Evolutionary conservation across 2,113 vertebrate genomes (phyloP), one percentile per base, ranked within the genome.

Genomic region (Pycnonotus jocosus): DNA sequence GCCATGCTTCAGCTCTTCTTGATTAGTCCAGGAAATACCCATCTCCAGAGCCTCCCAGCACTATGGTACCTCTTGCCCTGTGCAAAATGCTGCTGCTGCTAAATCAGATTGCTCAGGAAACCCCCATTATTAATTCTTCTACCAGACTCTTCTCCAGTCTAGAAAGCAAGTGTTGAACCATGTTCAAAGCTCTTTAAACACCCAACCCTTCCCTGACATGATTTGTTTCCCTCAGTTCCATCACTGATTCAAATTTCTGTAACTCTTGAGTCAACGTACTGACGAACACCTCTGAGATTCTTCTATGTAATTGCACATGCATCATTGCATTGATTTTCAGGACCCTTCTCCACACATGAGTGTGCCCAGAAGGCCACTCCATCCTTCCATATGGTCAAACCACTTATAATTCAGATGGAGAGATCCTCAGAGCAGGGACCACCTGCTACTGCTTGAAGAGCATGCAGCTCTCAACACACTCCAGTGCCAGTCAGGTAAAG

Each of bases 301-400:
- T 51, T 70, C 66, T 61, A 53, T 2, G 11, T 48, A 64, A 24
- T 20, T 2, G 7, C 12, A 40, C 11, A 15, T 21, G 30, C 84
- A 56, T 5, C 35, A 30, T 21, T 22, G 16, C n/a, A 30, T 48
- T 50, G 10, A 79, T 50, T 37, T 28, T 38, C 77, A 74, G 53
- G 70, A 58, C 15, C 7, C 38, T 71, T 51, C 65, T 54, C 47
- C 38, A 12, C 8, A 51, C 0, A 0, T 28, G 53, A 9, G 21
- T 45, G 35, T 70, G 56, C 38, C 33, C 38, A 66, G 64, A 78
- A 65, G 51, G 42, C 20, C 47, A 14, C 38, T 48, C 48, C 50
- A n/a, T 35, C 54, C 42, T 24, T 44, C 64, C 70, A 17, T 2
- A 15, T 2, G 31, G 48, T 42, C 27, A 82, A 82, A 30, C 7